A percentile compares a stretch with the other conserved stretches of the same genome.
Conservation (phyloP, 2,113 vertebrate genomes). For the Eidolon helvum region DNA sequence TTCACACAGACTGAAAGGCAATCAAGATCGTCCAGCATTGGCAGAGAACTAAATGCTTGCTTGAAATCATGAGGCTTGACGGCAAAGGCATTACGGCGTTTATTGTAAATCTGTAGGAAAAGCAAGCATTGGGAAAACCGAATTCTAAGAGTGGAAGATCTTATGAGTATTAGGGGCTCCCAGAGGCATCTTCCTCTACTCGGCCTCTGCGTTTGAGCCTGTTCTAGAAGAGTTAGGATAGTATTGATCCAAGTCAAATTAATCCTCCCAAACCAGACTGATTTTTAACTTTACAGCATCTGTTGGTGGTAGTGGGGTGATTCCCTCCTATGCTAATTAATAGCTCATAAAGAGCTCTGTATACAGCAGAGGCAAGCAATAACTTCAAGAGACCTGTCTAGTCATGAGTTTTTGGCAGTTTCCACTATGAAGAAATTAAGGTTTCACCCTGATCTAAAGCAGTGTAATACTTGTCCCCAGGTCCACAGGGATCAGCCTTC, state of each 20-base stretch:
- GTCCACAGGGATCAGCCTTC: background rate
- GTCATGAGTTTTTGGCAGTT: background rate
- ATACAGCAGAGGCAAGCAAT: background rate
- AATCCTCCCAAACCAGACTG: background rate
- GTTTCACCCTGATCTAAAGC: conserved; percentile 5
- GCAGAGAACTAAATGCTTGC: background rate
- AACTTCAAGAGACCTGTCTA: background rate
- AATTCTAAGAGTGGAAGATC: background rate
- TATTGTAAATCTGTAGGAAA: background rate
- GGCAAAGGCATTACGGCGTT: background rate
- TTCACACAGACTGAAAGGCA: conserved; percentile 36
- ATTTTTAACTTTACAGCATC: conserved; percentile 22
- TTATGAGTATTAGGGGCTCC: background rate
- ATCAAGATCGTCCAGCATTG: background rate
- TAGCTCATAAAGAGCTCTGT: background rate
- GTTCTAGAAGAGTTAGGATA: conserved; percentile 13
- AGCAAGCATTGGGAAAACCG: background rate
- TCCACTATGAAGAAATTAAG: background rate
- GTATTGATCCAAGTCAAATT: background rate
- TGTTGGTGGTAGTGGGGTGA: background rate
- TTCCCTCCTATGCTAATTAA: background rate
- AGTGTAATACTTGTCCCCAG: background rate
- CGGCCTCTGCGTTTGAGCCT: background rate
- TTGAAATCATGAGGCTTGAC: background rate
- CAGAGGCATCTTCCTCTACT: background rate